Conservation (phyloP, 2,888 invertebrate genomes). For the Anorthoa munda region DNA sequence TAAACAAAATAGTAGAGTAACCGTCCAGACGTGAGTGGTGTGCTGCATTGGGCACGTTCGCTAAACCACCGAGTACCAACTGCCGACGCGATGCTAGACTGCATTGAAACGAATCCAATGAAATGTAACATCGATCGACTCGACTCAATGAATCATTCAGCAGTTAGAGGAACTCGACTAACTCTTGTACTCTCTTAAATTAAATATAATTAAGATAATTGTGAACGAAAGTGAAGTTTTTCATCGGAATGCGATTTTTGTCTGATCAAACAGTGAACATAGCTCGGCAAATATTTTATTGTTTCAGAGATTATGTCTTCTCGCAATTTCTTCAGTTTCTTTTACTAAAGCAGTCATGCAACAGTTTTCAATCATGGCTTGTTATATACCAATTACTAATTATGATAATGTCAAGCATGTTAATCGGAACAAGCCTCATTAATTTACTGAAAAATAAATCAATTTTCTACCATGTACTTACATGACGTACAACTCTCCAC, state of each 20-base stretch:
- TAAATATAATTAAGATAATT: conserved; percentile 63
- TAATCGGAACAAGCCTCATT: conserved; percentile 1
- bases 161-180: conserved; percentile 59
- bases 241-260: conserved; percentile 27
- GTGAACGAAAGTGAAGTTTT: conserved; percentile 63
- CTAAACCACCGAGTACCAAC: conserved; percentile 32
- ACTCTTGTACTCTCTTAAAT: conserved; percentile 46
- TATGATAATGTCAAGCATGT: conserved; percentile 6
- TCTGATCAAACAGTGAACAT: conserved; percentile 20
- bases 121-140: conserved; percentile 59
- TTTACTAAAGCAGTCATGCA: conserved; percentile 15
- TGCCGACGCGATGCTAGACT: conserved; percentile 32
- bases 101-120: conserved; percentile 56
- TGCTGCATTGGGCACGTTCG: conserved; percentile 49
- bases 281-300: conserved; percentile 29
- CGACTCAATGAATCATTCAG: conserved; percentile 70
- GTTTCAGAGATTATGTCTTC: conserved; percentile 38
- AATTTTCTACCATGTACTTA: conserved; percentile 4
- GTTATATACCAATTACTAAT: conserved; percentile 10
- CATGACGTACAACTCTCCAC: neutral
- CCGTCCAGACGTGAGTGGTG: conserved; percentile 40
- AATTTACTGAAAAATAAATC: conserved; percentile 23
- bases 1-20: conserved; percentile 49
- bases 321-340: conserved; percentile 30
- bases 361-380: conserved; percentile 18